Base-by-base conservation (phyloP, 2,797 vertebrate species). In the Platyrinchus mystaceus region DNA sequence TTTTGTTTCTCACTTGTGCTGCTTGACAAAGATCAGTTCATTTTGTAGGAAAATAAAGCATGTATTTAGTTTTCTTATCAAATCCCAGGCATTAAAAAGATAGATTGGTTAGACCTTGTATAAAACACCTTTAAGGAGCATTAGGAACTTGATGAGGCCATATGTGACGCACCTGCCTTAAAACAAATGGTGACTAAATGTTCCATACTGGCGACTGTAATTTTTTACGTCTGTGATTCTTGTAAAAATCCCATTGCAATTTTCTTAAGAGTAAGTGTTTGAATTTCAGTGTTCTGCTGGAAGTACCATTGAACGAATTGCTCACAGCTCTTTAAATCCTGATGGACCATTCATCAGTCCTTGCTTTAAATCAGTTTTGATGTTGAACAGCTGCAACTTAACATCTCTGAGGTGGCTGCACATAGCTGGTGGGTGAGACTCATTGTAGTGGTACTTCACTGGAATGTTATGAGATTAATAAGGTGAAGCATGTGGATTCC, bases 1-100 rank as follows among this genome's bases (percentile, higher is more conserved):
- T 73, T 83, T 87, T 39, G 24, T 62, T 91, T 93, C 74, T 87
- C 30, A 79, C 76, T 43, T 86, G 87, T 87, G 56, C 49, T 95
- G 36, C 19, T 96, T 52, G 26, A 89, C 53, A 49, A 95, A 88
- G 32, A 27, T 14, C 14, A 62, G 18, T 49, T 43, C 28, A n/a
- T 95, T 81, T 73, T 69, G 22, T 28, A 73, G 39, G 79, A 63
- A 62, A 94, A 84, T 84, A 68, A 90, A 15, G 3, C 21, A 67
- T 53, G 8, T 91, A 46, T 90, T 96, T 58, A 90, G 63, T 84
- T 78, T 83, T 85, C 13, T 87, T 89, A 82, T 73, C 37, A 74
- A n/a, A n/a, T 77, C 41, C 56, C 46, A 80, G 50, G 24, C 4
- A 4, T 75, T 86, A 69, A 77, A 62, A 89, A 64, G 30, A 41